Evolutionary conservation across 2,888 invertebrate genomes (phyloP).

Genomic region (Hyalella azteca): DNA sequence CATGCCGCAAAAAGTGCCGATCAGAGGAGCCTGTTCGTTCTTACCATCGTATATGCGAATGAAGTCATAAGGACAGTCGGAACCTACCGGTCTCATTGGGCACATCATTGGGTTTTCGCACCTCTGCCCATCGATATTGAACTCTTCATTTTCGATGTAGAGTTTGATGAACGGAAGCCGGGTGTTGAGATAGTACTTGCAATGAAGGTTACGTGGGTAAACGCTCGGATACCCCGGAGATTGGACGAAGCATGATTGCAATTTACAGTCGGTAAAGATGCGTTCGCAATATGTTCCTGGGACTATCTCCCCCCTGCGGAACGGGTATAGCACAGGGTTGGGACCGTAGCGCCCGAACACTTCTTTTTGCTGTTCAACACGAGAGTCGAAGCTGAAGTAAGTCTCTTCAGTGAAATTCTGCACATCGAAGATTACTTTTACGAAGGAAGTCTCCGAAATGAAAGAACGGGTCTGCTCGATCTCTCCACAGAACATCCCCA

Average conservation of each 20-base stretch:
- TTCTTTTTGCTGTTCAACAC: constrained; percentile 72
- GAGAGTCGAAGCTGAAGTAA: constrained; percentile 83
- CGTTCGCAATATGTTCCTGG: constrained; percentile 73
- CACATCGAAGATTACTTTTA: constrained; percentile 87
- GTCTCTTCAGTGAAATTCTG: constrained; percentile 93
- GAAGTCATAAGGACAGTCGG: constrained; percentile 95
- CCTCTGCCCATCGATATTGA: constrained; percentile 90
- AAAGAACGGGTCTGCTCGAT: constrained; percentile 92
- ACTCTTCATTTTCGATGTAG: constrained; percentile 91
- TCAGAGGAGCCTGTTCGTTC: constrained; percentile 84
- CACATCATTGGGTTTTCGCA: constrained; percentile 95
- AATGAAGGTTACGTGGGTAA: constrained; percentile 87
- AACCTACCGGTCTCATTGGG: constrained; percentile 88
- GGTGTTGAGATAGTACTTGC: constrained; percentile 88
- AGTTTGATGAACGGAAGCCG: constrained; percentile 81
- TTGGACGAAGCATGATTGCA: constrained; percentile 92
- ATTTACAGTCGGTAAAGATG: constrained; percentile 62
- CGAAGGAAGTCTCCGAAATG: constrained; percentile 92
- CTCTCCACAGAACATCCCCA: constrained; percentile 90
- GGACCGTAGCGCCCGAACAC: constrained; percentile 85
- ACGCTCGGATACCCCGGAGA: constrained; percentile 92
- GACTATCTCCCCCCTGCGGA: constrained; percentile 84
- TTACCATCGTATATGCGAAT: constrained; percentile 96
- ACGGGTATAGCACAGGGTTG: constrained; percentile 90
- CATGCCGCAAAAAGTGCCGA: constrained; percentile 96